phyloP scores from a whole-genome alignment of 2,113 vertebrate genomes.

The Dermatemys mawii region DNA sequence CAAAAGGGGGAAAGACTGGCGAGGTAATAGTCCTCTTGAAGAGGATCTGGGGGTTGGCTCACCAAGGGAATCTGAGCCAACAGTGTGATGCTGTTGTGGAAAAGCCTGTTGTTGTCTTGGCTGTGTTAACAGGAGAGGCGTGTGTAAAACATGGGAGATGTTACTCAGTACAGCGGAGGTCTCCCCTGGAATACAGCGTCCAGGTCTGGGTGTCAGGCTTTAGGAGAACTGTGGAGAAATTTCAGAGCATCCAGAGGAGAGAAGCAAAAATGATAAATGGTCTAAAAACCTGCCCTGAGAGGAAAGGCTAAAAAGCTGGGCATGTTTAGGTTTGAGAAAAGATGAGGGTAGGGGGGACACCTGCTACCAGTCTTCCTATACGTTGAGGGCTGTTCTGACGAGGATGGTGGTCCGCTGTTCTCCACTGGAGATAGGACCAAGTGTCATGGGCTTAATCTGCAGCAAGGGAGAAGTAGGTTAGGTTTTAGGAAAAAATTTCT shows the following conservation, averaged over 20 bases:
- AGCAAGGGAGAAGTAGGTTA: not conserved
- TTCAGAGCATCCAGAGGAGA: not conserved
- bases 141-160: not conserved
- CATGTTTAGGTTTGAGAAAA: not conserved
- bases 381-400: too few species aligned
- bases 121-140: not conserved
- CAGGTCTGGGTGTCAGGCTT: not conserved
- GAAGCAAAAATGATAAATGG: not conserved
- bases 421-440: not conserved
- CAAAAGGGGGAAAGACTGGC: not conserved
- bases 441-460: not conserved
- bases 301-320: not conserved
- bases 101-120: not conserved
- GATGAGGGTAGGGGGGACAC: not conserved
- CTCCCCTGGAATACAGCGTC: not conserved
- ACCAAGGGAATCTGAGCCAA: not conserved
- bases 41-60: not conserved
- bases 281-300: not conserved
- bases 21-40: not conserved
- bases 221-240: not conserved
- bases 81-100: not conserved
- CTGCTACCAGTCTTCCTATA: not conserved
- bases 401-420: not conserved
- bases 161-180: not conserved
- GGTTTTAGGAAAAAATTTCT: not conserved